These are phyloP conservation scores for Oreochromis spilurus DNA, from an alignment of 2,113 vertebrate species.

Conservation along the genomic window DNA sequence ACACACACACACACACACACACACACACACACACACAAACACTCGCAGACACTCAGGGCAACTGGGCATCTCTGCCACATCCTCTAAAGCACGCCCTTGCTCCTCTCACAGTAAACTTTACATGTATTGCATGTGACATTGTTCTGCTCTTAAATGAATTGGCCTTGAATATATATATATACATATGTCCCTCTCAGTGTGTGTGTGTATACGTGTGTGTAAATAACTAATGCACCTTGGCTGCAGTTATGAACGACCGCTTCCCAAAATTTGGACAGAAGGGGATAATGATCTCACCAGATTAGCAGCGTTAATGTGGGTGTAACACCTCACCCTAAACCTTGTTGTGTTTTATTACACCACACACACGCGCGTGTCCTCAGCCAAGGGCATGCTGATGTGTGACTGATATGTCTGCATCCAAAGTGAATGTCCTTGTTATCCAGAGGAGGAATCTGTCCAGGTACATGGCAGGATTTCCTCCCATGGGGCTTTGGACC, in stretches of 20 bases:
- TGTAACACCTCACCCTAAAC: conserved; percentile 53
- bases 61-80: not conserved
- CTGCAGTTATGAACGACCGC: conserved; percentile 38
- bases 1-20: not conserved
- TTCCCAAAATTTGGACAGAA: conserved; percentile 20
- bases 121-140: conserved; percentile 4
- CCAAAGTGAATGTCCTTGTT: conserved; percentile 61
- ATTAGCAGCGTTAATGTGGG: conserved; percentile 60
- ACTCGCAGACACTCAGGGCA: not conserved
- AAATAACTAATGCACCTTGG: conserved; percentile 35
- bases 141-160: conserved; percentile 32
- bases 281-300: conserved; percentile 56
- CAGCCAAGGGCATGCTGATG: conserved; percentile 50
- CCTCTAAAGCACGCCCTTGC: conserved; percentile 30
- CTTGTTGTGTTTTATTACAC: conserved; percentile 63
- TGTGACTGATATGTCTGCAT: conserved; percentile 44
- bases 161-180: not conserved
- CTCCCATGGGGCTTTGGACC: conserved; percentile 47
- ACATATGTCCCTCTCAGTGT: not conserved
- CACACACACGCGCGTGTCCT: conserved; percentile 23
- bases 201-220: conserved; percentile 5
- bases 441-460: conserved; percentile 54
- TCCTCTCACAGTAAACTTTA: conserved; percentile 31
- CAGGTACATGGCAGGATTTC: conserved; percentile 46
- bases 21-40: not conserved